phyloP scores from a whole-genome alignment of 2,797 vertebrate genomes.

The Alca torda region DNA sequence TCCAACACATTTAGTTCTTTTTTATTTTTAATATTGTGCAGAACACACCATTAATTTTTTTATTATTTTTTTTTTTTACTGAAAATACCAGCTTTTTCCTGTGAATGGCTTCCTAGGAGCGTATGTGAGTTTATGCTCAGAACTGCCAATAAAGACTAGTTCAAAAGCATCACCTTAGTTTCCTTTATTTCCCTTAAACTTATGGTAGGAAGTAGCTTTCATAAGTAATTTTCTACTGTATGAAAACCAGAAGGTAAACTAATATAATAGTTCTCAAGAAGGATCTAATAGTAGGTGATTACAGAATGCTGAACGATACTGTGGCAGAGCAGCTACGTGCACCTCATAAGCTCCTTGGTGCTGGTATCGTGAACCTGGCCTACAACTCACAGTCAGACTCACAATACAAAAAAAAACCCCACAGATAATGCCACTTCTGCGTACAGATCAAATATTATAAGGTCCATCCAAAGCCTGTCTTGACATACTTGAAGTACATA shows the following conservation, averaged over 20 bases:
- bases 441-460: not conserved
- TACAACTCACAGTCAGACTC: not conserved
- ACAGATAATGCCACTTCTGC: not conserved
- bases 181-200: not conserved
- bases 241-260: not conserved
- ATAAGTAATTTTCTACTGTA: not conserved
- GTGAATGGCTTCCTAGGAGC: not conserved
- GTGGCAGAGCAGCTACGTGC: not conserved
- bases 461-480: not conserved
- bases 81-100: not conserved
- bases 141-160: not conserved
- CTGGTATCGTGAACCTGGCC: not conserved
- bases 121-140: not conserved
- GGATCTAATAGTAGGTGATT: not conserved
- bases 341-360: not conserved
- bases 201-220: not conserved
- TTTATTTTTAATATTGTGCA: not conserved
- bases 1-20: not conserved
- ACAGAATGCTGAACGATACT: not conserved
- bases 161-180: not conserved
- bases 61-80: not conserved
- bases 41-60: not conserved
- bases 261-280: not conserved
- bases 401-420: not conserved
- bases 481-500: not conserved